phyloP scores from a whole-genome alignment of 2,797 vertebrate species.

The Etheostoma nigrum region DNA sequence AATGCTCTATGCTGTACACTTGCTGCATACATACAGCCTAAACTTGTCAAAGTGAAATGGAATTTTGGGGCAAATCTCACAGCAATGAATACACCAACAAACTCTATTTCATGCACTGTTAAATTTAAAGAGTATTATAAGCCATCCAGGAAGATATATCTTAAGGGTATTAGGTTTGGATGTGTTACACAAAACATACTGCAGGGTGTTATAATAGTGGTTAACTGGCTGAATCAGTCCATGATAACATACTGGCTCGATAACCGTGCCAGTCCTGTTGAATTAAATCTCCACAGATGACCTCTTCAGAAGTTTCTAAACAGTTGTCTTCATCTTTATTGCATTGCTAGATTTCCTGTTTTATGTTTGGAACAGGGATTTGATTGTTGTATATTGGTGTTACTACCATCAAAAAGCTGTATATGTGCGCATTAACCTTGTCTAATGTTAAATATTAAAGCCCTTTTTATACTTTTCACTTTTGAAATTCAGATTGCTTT shows the following conservation, averaged over 20 bases:
- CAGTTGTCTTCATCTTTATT: conserved; percentile 11
- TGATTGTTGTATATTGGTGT: conserved; percentile 1
- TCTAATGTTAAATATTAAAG: conserved; percentile 33
- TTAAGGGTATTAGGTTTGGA: conserved; percentile 65
- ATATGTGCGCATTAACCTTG: conserved; percentile 20
- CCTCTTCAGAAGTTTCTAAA: conserved; percentile 24
- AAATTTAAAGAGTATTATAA: conserved; percentile 68
- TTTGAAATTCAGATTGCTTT: conserved; percentile 47
- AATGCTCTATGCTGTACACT: conserved; percentile 42
- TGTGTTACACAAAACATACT: conserved; percentile 55
- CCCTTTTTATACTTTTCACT: conserved; percentile 30
- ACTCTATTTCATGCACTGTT: conserved; percentile 82
- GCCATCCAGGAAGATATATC: conserved; percentile 64
- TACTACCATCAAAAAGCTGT: conserved; percentile 20
- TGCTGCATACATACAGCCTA: conserved; percentile 49
- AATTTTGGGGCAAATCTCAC: conserved; percentile 70
- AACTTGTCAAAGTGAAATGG: conserved; percentile 75
- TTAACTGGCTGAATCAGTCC: conserved; percentile 66
- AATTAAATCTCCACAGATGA: conserved; percentile 15
- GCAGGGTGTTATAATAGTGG: conserved; percentile 50
- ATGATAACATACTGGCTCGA: conserved; percentile 40
- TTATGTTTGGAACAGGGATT: conserved; percentile 5
- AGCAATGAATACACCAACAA: conserved; percentile 73
- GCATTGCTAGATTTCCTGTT: conserved; percentile 1
- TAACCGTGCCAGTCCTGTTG: conserved; percentile 21